These are phyloP conservation scores for Cerastis leucographa DNA, from an alignment of 2,888 invertebrate species.

Conservation along the genomic window DNA sequence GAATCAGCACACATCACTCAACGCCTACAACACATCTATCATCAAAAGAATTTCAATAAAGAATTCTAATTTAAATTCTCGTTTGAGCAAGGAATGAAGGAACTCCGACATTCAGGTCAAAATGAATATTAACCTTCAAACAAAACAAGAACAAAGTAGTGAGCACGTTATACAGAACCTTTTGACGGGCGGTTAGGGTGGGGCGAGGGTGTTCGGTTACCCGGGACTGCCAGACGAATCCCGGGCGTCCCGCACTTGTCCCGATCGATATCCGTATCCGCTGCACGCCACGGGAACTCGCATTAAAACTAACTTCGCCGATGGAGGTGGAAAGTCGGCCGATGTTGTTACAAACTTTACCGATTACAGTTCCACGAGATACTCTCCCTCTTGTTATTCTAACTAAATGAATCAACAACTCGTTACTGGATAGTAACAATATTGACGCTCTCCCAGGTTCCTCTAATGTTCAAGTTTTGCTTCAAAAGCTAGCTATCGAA, in stretches of 20 bases:
- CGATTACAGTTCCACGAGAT: slow-evolving; percentile 84
- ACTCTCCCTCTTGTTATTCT: slow-evolving; percentile 81
- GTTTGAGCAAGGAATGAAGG: slow-evolving; percentile 44
- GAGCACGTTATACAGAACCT: slow-evolving; percentile 85
- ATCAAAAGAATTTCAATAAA: slow-evolving; percentile 51
- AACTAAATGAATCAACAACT: slow-evolving; percentile 83
- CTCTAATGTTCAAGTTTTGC: slow-evolving; percentile 41
- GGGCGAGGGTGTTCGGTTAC: slow-evolving; percentile 77
- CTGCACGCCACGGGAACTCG: slow-evolving; percentile 86
- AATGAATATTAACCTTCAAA: slow-evolving; percentile 90
- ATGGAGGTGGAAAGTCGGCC: slow-evolving; percentile 87
- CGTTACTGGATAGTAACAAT: slow-evolving; percentile 67
- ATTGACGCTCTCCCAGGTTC: slow-evolving; percentile 49
- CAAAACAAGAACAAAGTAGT: slow-evolving; percentile 89
- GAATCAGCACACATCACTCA: slow-evolving; percentile 44
- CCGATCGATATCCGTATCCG: slow-evolving; percentile 89
- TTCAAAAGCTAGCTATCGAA: slow-evolving; percentile 20
- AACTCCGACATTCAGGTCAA: slow-evolving; percentile 79
- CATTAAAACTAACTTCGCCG: slow-evolving; percentile 85
- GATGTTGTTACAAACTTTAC: slow-evolving; percentile 88
- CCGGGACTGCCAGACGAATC: slow-evolving; percentile 87
- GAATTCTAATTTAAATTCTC: slow-evolving; percentile 57
- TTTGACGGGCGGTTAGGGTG: slow-evolving; percentile 75
- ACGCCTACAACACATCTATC: slow-evolving; percentile 42
- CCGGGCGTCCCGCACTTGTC: slow-evolving; percentile 86